phyloP scores from a whole-genome alignment of 2,113 vertebrate species.

The Indri indri region DNA sequence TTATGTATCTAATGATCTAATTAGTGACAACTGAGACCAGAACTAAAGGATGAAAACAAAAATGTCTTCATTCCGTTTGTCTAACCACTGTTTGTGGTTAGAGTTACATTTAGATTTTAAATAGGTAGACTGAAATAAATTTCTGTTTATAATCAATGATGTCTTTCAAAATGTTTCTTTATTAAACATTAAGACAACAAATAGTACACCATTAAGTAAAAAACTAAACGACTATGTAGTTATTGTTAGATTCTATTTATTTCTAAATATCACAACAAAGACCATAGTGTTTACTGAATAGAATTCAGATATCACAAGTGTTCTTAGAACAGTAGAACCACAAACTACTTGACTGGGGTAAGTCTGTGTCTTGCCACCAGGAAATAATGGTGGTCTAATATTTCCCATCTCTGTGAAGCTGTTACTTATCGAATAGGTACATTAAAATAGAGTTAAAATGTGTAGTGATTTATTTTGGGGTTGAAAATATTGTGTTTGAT shows the following conservation, averaged over 20 bases:
- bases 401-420: slow-evolving; percentile 32
- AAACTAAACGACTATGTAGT: slow-evolving; percentile 18
- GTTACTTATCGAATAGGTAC: neutral
- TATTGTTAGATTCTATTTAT: neutral
- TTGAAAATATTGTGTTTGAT: slow-evolving; percentile 41
- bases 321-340: neutral
- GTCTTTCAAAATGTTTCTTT: neutral
- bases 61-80: neutral
- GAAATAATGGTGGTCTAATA: neutral
- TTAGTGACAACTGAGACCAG: neutral
- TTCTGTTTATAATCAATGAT: neutral
- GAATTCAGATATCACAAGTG: neutral
- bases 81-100: slow-evolving; percentile 1
- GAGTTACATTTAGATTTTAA: slow-evolving; percentile 32
- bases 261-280: slow-evolving; percentile 23
- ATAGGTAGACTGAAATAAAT: neutral
- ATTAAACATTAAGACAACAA: slow-evolving; percentile 28
- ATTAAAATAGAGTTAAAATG: slow-evolving; percentile 8
- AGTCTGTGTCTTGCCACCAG: neutral
- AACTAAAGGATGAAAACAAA: slow-evolving; percentile 11
- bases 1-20: neutral
- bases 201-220: neutral
- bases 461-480: neutral
- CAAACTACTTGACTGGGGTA: neutral
- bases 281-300: neutral